phyloP scores from a whole-genome alignment of 2,797 vertebrate genomes.

The Tinamus major region DNA sequence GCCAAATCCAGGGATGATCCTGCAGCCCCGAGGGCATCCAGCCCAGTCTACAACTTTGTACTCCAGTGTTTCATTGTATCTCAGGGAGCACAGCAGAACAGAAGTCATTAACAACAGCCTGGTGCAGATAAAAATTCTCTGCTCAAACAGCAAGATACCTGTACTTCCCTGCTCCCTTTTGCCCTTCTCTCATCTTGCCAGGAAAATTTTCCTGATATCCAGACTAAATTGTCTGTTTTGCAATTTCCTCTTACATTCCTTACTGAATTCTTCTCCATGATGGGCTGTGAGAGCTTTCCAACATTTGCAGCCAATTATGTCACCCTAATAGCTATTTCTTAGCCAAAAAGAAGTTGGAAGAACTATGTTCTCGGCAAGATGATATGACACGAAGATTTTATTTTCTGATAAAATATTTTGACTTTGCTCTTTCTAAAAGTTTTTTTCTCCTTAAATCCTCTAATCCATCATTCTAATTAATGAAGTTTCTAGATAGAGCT shows the following conservation, averaged over 20 bases:
- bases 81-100: neutral
- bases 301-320: neutral
- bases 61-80: neutral
- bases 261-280: neutral
- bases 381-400: neutral
- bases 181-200: accelerated
- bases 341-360: neutral
- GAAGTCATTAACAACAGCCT: neutral
- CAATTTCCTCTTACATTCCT: neutral
- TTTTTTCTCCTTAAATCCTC: neutral
- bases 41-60: neutral
- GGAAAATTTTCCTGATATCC: neutral
- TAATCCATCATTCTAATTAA: neutral
- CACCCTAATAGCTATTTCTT: neutral
- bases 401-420: neutral
- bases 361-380: neutral
- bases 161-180: neutral
- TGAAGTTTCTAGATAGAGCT: neutral
- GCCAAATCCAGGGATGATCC: neutral
- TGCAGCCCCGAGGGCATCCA: neutral
- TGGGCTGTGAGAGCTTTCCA: neutral
- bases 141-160: neutral
- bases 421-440: neutral
- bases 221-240: neutral
- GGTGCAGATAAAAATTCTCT: neutral